Evolutionary conservation across 1,140 invertebrate species (phyloP).

Genomic region (Nylanderia fulva): DNA sequence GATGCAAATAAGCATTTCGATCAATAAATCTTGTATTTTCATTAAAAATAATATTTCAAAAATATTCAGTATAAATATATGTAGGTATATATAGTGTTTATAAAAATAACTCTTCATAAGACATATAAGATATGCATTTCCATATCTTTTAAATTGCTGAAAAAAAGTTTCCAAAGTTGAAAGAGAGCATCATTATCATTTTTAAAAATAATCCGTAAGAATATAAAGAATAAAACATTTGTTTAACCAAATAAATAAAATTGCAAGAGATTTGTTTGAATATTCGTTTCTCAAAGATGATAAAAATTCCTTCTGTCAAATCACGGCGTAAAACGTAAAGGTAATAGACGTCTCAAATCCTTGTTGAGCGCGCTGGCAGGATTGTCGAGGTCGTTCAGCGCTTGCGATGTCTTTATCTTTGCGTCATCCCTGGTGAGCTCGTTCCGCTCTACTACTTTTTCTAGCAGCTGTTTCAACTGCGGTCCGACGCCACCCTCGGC

Average conservation of each 20-base stretch:
- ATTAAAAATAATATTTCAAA: not conserved
- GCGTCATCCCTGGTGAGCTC: constrained; percentile 81
- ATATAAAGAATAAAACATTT: constrained; percentile 5
- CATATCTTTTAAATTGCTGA: not conserved
- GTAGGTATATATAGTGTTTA: not conserved
- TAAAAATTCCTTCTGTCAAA: not conserved
- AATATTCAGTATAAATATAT: not conserved
- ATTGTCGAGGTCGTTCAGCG: constrained; percentile 74
- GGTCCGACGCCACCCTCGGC: constrained; percentile 78
- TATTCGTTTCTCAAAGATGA: not conserved
- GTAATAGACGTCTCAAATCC: constrained; percentile 78
- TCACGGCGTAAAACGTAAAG: constrained; percentile 75
- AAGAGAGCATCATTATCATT: not conserved
- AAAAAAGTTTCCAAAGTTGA: not conserved
- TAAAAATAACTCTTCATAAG: not conserved
- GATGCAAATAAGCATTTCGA: too few relatives aligned
- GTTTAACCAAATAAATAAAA: not conserved
- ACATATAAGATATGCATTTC: not conserved
- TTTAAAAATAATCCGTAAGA: not conserved
- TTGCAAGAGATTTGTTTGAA: not conserved
- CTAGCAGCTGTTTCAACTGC: constrained; percentile 78
- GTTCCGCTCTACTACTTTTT: constrained; percentile 76
- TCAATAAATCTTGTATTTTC: too few relatives aligned
- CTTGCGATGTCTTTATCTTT: constrained; percentile 68
- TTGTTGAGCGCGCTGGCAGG: constrained; percentile 77